Base-by-base conservation (phyloP, 2,888 invertebrate genomes). In the Hirtodrosophila trivittata region DNA sequence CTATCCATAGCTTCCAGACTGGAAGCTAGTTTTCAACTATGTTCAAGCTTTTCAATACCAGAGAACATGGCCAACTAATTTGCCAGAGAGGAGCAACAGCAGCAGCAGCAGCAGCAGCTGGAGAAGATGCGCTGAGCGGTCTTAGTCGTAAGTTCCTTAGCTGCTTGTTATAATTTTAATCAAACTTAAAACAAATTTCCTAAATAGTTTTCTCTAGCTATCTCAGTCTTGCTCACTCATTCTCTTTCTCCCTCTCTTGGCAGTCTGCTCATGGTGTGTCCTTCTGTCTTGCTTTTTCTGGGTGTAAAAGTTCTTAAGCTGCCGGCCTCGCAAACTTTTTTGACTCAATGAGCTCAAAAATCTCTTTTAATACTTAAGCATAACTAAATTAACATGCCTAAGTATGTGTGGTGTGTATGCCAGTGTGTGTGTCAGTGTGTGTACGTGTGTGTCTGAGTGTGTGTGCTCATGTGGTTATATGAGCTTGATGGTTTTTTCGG, bases 311-410 rank as follows among this genome's bases (percentile, higher is more conserved):
- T 71, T 74, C 69, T 57, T 71, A 71, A 71, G 72, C 74, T 72
- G 69, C 45, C 45, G 70, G 70, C 70, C 70, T 74, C 62, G 68
- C 62, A 66, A 77, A 78, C 52, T 82, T 81, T 75, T 72, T 81
- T 73, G 73, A 68, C 78, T 76, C 75, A 86, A 86, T 86, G 82
- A 86, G 87, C 87, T 84, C 64, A 77, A 74, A 77, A 84, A 86
- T 85, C 85, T 84, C 82, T 80, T 87, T 87, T 85, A 87, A 85
- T 84, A 78, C 78, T 84, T 82, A 75, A 70, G 75, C 83, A 78
- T 78, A 85, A 87, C 85, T 72, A 85, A 84, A 84, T 87, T 85
- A 84, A 73, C 76, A 71, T 69, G 68, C 63, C 66, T 35, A 60
- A 60, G 63, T 66, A 49, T 54, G 56, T 26, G 50, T 41, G n/a